Base-by-base conservation (phyloP, 2,113 vertebrate species). In the Heterotilapia buettikoferi region DNA sequence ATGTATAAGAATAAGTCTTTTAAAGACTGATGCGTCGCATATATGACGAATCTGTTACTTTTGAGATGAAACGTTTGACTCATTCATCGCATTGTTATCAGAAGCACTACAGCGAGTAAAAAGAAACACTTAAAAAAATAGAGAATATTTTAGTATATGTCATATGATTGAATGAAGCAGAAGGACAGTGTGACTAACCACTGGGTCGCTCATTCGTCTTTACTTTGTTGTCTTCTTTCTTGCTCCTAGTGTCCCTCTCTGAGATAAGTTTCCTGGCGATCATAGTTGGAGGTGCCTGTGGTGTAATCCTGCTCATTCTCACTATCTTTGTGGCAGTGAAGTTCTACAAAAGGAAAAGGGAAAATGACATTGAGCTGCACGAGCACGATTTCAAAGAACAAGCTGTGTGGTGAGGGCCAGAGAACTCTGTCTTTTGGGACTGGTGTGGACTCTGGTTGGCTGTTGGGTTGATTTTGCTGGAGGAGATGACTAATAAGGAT, bases 261-360 rank as follows among this genome's bases (percentile, higher is more conserved):
- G 98, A 99, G 89, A 97, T 98, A 50, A 91, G 96, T 53, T 94
- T 99, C 87, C 92, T 99, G 96, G 95, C 94, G 0, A 80, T 97
- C 31, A 95, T 95, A 24, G 96, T 98, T 1, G 98, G 97, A 5
- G 96, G 95, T 1, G 94, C 97, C 56, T 97, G 97, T 3, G 93
- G 33, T 0, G 9, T 97, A 26, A 96, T 98, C 93, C 90, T 99
- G 56, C 1, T 97, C 19, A 36, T 98, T 52, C 97, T 99, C 1
- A 54, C 52, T 0, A 83, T 86, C 1, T 90, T 97, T 18, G 89
- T 98, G 5, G 12, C 91, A 3, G 95, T 97, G n/a, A 97, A 89
- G 52, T 92, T 95, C 52, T 96, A 5, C 38, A 95, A 83, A 84
- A 96, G 84, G 19, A 85, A 5, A 0, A 84, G 29, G 14, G 93